Base-by-base conservation (phyloP, 92 coral and sea anemone genomes). In the Plumapathes pennacea region DNA sequence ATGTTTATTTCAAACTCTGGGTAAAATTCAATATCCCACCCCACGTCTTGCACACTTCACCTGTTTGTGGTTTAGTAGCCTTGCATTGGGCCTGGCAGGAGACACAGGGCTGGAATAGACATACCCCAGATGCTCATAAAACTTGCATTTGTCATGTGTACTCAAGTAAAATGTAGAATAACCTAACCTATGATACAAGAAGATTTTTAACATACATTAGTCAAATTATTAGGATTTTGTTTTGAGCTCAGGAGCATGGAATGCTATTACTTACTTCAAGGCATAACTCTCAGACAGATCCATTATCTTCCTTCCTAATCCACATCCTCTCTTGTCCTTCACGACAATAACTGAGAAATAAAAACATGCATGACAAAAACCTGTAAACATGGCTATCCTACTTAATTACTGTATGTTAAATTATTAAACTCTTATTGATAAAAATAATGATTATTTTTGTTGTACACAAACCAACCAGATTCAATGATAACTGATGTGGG, bases 41-140 rank as follows among this genome's bases (percentile, higher is more conserved):
- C 3, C 3, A 1, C 15, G 25, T 32, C 23, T 12, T 53, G 37
- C 18, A 38, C 2, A 61, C 22, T 45, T 49, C 42, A 91, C 97
- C 89, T 88, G 90, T 3, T 55, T 64, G 32, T 65, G 70, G 17
- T 72, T 65, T n/a, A 88, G 72, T 38, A 84, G 43, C 49, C 59
- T 54, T 25, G 84, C 72, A 64, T 61, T 85, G 13, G 88, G 64
- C 52, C 69, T 84, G 6, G 80, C 67, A 40, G 94, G 86, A 22
- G 98, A 67, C 10, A 92, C 94, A 24, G 80, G 72, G 4, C 78
- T 46, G 32, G 89, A 88, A 51, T 67, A 70, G 17, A 49, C 60
- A 55, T 92, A 92, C 3, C 98, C 98, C 54, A 92, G 86, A 56
- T 72, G 86, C 50, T 88, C 80, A 69, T 92, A 92, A 44, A 92